Conservation (phyloP, 2,797 vertebrate species). For the Danio choprae region DNA sequence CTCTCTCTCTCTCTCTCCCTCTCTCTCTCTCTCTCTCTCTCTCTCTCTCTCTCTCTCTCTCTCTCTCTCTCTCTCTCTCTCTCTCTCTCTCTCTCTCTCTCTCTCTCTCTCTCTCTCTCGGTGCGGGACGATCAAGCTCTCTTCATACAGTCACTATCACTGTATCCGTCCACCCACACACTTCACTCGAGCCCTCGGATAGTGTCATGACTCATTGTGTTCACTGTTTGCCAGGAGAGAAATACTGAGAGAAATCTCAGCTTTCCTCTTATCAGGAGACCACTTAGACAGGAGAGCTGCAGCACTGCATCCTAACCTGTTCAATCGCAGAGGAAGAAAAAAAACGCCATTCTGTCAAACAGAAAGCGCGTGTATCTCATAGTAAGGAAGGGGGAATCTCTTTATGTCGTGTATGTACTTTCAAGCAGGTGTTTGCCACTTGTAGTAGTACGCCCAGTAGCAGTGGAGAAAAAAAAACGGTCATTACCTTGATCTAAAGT, state of each 20-base stretch:
- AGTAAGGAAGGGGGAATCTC: conserved; percentile 18
- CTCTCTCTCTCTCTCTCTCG: conserved; percentile 13
- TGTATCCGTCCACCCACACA: conserved; percentile 64
- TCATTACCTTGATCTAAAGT: background rate
- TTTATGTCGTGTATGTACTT: conserved; percentile 28
- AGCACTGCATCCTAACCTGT: conserved; percentile 38
- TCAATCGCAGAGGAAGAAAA: conserved; percentile 6
- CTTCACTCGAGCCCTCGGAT: conserved; percentile 58
- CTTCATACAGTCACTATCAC: conserved; percentile 62
- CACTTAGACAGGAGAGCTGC: conserved; percentile 52
- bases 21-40: conserved; percentile 40
- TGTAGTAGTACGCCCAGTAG: background rate
- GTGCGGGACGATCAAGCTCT: conserved; percentile 52
- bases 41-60: conserved; percentile 38
- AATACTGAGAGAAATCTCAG: conserved; percentile 56
- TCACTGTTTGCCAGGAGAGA: conserved; percentile 62
- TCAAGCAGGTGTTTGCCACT: conserved; percentile 19
- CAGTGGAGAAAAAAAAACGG: background rate
- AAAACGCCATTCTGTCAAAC: conserved; percentile 44
- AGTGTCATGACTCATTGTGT: conserved; percentile 65
- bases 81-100: conserved; percentile 9
- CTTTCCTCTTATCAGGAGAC: conserved; percentile 53
- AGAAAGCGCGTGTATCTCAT: conserved; percentile 21
- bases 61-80: conserved; percentile 40
- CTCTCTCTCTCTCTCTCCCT: conserved; percentile 37